Evolutionary conservation across 37 sponge, comb jelly and placozoan species (phyloP).

Genomic region (Amphimedon queenslandica): DNA sequence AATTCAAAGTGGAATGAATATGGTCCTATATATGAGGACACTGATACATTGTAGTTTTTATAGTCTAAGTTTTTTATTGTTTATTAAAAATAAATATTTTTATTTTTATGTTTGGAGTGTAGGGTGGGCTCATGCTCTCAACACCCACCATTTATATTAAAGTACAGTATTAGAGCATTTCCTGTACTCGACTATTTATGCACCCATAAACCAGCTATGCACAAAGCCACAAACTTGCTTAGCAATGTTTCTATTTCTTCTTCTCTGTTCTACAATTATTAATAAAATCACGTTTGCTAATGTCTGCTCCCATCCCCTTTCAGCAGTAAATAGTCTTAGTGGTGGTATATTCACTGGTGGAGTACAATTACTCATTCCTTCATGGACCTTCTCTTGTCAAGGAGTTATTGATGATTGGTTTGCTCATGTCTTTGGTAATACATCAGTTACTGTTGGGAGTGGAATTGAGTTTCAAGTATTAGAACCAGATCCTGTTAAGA

Average conservation of each 20-base stretch:
- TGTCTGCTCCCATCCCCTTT: background rate
- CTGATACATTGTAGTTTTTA: too few species aligned
- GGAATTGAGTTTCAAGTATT: slow-evolving; percentile 5
- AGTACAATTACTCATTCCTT: background rate
- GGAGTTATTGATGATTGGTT: background rate
- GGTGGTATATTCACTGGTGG: background rate
- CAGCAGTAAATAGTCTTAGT: background rate
- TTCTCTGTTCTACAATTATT: too few species aligned
- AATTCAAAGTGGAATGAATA: background rate
- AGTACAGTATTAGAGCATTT: too few species aligned
- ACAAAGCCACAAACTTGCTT: too few species aligned
- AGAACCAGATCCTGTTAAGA: background rate
- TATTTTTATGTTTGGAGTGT: too few species aligned
- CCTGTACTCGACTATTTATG: too few species aligned
- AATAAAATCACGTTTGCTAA: background rate
- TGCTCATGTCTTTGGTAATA: slow-evolving; percentile 1
- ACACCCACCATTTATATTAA: too few species aligned
- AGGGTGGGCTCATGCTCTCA: too few species aligned
- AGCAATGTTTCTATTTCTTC: too few species aligned
- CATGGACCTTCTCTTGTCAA: background rate
- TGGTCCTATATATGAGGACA: background rate
- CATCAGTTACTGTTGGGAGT: background rate
- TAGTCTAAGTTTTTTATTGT: too few species aligned
- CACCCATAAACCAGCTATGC: too few species aligned
- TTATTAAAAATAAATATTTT: too few species aligned